Evolutionary conservation across 2,888 invertebrate genomes (phyloP).

Genomic region (Drosophila crucigera): DNA sequence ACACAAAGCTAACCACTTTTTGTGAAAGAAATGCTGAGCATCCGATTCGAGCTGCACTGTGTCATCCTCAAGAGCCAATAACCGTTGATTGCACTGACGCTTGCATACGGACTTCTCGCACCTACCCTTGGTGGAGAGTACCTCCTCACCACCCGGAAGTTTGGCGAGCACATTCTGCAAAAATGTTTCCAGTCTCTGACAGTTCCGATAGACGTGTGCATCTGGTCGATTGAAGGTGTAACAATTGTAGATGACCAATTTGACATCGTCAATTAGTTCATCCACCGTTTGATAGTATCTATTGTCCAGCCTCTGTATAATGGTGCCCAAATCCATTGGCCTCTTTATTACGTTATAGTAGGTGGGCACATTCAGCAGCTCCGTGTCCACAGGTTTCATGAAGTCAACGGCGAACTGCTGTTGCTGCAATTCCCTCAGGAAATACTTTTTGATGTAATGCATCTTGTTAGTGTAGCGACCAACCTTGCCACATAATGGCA

Average conservation of each 20-base stretch:
- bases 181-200: slow-evolving; percentile 8
- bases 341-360: slow-evolving; percentile 14
- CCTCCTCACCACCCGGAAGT: slow-evolving; percentile 3
- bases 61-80: not conserved
- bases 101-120: not conserved
- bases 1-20: not conserved
- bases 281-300: slow-evolving; percentile 17
- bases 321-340: slow-evolving; percentile 38
- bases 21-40: not conserved
- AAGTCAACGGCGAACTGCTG: slow-evolving; percentile 3
- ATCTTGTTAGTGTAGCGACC: slow-evolving; percentile 43
- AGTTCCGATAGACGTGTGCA: not conserved
- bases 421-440: not conserved
- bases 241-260: slow-evolving; percentile 27
- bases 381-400: slow-evolving; percentile 36
- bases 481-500: not conserved
- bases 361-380: slow-evolving; percentile 6
- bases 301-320: slow-evolving; percentile 6
- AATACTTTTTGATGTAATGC: slow-evolving; percentile 10
- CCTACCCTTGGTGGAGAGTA: not conserved
- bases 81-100: not conserved
- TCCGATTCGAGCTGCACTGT: not conserved
- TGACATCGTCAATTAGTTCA: slow-evolving; percentile 14
- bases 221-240: slow-evolving; percentile 13
- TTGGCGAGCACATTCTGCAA: not conserved